phyloP scores from a whole-genome alignment of 2,113 vertebrate genomes.

The Eurystomus gularis region DNA sequence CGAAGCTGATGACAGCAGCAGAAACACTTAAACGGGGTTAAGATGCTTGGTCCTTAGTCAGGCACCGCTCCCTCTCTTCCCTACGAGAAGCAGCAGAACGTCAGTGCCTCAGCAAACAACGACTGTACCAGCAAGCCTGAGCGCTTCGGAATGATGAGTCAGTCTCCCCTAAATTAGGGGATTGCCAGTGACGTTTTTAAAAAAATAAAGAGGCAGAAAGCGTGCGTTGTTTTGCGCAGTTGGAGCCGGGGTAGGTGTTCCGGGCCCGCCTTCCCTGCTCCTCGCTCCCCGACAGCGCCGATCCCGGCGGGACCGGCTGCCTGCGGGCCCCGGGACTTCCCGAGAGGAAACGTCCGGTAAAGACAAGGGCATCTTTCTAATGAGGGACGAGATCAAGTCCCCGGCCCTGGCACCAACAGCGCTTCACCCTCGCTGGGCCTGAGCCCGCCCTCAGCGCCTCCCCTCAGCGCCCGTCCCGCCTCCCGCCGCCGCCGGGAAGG shows the following conservation, averaged over 20 bases:
- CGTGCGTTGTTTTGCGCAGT: background rate
- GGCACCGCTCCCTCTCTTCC: background rate
- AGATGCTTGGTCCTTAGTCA: background rate
- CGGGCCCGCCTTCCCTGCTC: background rate
- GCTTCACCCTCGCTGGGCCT: no score
- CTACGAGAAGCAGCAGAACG: background rate
- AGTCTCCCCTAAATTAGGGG: background rate
- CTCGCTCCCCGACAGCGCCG: background rate
- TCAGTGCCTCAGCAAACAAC: background rate
- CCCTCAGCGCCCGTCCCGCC: background rate
- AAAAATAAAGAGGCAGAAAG: background rate
- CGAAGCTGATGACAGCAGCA: background rate
- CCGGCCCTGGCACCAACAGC: rapidly evolving
- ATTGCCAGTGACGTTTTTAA: background rate
- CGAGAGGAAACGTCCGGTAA: background rate
- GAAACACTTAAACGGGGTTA: rapidly evolving
- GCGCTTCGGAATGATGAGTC: background rate
- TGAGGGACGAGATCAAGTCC: rapidly evolving
- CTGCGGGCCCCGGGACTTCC: background rate
- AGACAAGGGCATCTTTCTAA: rapidly evolving
- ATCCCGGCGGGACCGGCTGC: no score
- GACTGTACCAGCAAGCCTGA: background rate
- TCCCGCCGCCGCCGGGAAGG: background rate
- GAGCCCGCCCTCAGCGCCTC: background rate
- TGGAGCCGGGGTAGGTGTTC: background rate